A percentile compares a stretch with the other conserved stretches of the same genome.
Conservation (phyloP, 2,888 invertebrate genomes). For the Euclidia mi region DNA sequence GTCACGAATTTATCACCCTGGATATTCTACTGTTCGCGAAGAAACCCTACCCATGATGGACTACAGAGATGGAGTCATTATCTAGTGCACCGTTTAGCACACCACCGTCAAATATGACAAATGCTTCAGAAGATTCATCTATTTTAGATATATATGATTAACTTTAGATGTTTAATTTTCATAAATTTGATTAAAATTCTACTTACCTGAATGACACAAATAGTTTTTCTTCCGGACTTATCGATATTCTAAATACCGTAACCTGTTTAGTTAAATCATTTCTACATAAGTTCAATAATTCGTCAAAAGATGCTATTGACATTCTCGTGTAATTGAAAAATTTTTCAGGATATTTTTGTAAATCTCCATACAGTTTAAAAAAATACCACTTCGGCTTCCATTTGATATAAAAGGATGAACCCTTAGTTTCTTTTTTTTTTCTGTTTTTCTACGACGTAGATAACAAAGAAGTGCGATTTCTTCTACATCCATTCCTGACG, state of each 20-base stretch:
- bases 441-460: slow-evolving; percentile 9
- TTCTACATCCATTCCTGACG: slow-evolving; percentile 20
- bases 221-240: background rate
- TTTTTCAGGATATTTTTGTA: background rate
- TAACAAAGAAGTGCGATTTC: slow-evolving; percentile 14
- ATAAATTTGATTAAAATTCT: background rate
- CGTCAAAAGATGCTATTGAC: background rate
- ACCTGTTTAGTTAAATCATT: background rate
- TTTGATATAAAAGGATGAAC: background rate
- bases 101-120: background rate
- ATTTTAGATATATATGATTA: no score
- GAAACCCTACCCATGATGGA: no score
- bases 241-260: background rate
- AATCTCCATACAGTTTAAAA: background rate
- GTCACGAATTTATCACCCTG: no score
- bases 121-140: no score
- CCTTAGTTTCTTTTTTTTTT: no score
- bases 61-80: no score
- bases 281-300: background rate
- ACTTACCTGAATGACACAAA: background rate
- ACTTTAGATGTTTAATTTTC: background rate
- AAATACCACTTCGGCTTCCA: background rate
- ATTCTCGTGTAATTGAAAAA: background rate
- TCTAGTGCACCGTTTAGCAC: background rate
- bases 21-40: no score